phyloP scores from a whole-genome alignment of 2,113 vertebrate genomes.

The Lonchura striata region DNA sequence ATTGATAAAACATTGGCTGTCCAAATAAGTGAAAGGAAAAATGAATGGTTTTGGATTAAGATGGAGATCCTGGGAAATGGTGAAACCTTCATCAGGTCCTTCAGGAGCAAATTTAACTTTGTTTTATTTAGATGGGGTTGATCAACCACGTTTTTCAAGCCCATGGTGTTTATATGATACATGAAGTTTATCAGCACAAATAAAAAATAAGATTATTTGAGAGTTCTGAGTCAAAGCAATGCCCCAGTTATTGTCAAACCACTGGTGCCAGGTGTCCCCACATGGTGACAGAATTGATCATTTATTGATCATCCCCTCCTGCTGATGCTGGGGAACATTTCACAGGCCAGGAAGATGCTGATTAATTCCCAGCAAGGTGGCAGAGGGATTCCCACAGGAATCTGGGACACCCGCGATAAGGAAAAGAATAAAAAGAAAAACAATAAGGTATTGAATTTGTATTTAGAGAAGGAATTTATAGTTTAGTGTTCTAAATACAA shows the following conservation, averaged over 20 bases:
- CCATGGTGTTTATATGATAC: not conserved
- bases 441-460: not conserved
- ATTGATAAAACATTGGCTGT: not conserved
- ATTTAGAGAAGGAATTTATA: not conserved
- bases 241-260: constrained; percentile 37
- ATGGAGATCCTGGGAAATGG: not conserved
- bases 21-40: not conserved
- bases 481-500: not conserved
- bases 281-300: not conserved
- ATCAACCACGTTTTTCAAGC: not conserved
- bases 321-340: constrained; percentile 44
- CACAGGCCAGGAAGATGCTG: constrained; percentile 40
- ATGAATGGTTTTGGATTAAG: not conserved
- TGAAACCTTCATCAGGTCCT: not conserved
- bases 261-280: constrained; percentile 33
- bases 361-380: constrained; percentile 34
- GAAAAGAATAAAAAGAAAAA: accelerated
- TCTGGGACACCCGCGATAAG: not conserved
- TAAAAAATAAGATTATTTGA: not conserved
- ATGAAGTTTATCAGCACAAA: not conserved
- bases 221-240: not conserved
- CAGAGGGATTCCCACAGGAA: constrained; percentile 16
- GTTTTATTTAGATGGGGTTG: not conserved
- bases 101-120: not conserved
- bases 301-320: constrained; percentile 63